These are phyloP conservation scores for Triplophysa bombifrons DNA, from an alignment of 2,797 vertebrate species.

Conservation along the genomic window DNA sequence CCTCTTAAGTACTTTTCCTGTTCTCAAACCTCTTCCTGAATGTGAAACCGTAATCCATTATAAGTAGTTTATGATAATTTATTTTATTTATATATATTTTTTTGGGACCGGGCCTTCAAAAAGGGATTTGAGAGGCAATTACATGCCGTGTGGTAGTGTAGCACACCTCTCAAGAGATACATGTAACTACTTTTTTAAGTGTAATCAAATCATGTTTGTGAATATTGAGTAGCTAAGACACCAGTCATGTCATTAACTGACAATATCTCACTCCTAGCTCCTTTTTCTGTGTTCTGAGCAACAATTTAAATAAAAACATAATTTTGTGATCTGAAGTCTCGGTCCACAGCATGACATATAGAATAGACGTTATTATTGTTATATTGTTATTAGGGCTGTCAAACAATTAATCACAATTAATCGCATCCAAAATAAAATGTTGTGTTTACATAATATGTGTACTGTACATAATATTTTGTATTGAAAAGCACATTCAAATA, in stretches of 20 bases:
- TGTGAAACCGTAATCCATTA: constrained; percentile 13
- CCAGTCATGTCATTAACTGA: background rate
- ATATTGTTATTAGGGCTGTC: background rate
- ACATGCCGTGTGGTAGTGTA: background rate
- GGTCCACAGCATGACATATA: background rate
- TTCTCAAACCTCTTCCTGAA: background rate
- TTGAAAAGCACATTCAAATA: no score
- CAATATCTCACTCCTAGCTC: background rate
- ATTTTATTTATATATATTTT: constrained; percentile 23
- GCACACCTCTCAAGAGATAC: constrained; percentile 22
- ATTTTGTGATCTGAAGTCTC: background rate
- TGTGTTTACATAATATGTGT: no score
- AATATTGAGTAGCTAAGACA: constrained; percentile 1
- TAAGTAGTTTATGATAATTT: constrained; percentile 12
- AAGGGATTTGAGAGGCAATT: constrained; percentile 41
- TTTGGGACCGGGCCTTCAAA: constrained; percentile 16
- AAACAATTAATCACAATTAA: no score
- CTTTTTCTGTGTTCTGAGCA: no score
- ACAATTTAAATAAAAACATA: background rate
- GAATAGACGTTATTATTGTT: background rate
- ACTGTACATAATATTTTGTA: no score
- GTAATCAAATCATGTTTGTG: constrained; percentile 23
- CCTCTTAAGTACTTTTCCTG: background rate
- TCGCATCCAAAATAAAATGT: no score
- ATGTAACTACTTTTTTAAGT: constrained; percentile 6